Evolutionary conservation across 2,113 vertebrate genomes (phyloP), one percentile per base, ranked within the genome.

Genomic region (Tringa solitaria): DNA sequence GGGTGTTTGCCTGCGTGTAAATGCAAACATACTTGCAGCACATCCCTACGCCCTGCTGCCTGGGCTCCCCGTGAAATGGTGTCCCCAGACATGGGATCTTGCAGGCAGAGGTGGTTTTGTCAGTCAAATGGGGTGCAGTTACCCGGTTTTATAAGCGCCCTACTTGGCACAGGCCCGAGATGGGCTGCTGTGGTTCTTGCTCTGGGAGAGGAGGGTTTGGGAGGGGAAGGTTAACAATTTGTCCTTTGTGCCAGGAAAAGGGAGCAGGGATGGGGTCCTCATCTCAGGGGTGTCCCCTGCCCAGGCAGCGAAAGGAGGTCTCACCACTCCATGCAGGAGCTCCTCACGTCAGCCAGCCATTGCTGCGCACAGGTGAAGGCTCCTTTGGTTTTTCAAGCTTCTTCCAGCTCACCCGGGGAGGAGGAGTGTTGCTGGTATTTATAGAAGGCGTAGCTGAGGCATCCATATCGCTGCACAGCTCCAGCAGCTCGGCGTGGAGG

Each of bases 311-410:
- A 46, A 41, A 93, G 43, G 63, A 90, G 20, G 24, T 72, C n/a
- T 39, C 33, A 27, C 9, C 2, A 0, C 24, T 7, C 48, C 1
- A 0, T 8, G 35, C 0, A 1, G 51, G 12, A 93, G 15, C 22
- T 21, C 9, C 21, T 46, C 37, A 9, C 3, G 1, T 46, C 37
- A 50, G 54, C 45, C 75, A 91, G 35, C 9, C 41, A 5, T 5
- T 46, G 35, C 26, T 75, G 46, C n/a, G 28, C 46, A 4, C 2
- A 3, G 37, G 18, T 8, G 18, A 48, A 48, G 37, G 2, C 11
- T 54, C 33, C 21, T n/a, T 65, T 73, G 37, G 5, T 57, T 87
- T 79, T 56, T 39, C 61, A 39, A 23, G 43, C 17, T 60, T 87
- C 57, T 85, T n/a, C 50, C 28, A 74, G 33, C 15, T 33, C 21